Evolutionary conservation across 2,888 invertebrate genomes (phyloP), one percentile per base, ranked within the genome.

Genomic region (Ornithoptera alexandrae): DNA sequence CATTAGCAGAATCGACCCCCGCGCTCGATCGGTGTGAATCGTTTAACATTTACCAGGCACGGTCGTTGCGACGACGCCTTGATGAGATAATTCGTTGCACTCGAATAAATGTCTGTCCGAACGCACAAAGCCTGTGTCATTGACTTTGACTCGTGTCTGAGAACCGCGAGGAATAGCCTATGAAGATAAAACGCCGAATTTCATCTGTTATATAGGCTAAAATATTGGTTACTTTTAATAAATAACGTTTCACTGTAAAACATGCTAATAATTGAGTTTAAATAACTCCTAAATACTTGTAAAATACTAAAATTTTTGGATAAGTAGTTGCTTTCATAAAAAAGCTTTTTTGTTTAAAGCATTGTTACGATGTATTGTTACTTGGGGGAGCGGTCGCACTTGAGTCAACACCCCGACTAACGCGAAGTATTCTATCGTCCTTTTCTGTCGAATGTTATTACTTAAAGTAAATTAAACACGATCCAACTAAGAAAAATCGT

Each of bases 1-100:
- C 90, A 90, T 90, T 92, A 90, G 86, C 84, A 79, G 82, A 85
- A 86, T 89, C 85, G 80, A 78, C 84, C 79, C 73, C 76, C 75
- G 74, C 78, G 75, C 78, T 80, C 82, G 84, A 85, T 87, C 84
- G 81, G 79, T 80, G 80, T 77, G 77, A 82, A 83, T 83, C 78
- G 77, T 79, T 74, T 76, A 76, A 74, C 74, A 76, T 77, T 78
- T 82, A 82, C 79, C 79, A 78, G 78, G 77, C 68, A 63, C 62
- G 20, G 62, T 62, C 60, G 70, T 60, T 57, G 68, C 68, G 68
- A 59, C 70, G 71, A 74, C 72, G 74, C 77, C 74, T 74, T 77
- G 81, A 81, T 81, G 81, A 82, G 76, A 78, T 81, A 78, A 83
- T 83, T 82, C 78, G 74, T 79, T 75, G 76, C 78, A 81, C 82